A percentile compares a stretch with the other conserved stretches of the same genome.
Conservation (phyloP, 2,113 vertebrate species). For the Cromileptes altivelis region DNA sequence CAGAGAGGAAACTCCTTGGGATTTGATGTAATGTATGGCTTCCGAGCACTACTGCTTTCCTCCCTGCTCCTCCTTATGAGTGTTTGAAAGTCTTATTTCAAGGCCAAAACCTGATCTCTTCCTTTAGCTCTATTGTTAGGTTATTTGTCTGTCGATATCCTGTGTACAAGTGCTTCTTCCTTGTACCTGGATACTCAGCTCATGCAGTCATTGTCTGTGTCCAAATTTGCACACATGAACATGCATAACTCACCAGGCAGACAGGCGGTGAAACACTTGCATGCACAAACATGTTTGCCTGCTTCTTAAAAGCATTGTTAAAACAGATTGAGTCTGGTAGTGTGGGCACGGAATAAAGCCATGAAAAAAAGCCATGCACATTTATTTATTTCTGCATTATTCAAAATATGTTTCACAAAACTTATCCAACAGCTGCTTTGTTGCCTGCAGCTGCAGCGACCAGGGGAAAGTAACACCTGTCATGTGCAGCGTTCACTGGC, state of each 20-base stretch:
- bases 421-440: no score
- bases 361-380: no score
- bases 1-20: not conserved
- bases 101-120: not conserved
- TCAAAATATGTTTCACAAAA: no score
- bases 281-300: conserved; percentile 7
- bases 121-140: not conserved
- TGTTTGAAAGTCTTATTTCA: not conserved
- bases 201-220: conserved; percentile 7
- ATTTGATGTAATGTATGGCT: not conserved
- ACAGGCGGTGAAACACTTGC: conserved; percentile 10
- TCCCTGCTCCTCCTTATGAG: not conserved
- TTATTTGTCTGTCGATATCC: conserved; percentile 36
- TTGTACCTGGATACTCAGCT: not conserved
- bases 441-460: not conserved
- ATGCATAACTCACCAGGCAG: conserved; percentile 25
- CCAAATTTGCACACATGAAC: not conserved
- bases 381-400: no score
- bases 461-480: conserved; percentile 19
- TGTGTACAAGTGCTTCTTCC: conserved; percentile 72
- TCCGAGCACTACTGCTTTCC: not conserved
- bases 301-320: not conserved
- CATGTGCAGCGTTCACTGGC: not conserved
- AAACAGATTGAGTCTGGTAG: not conserved
- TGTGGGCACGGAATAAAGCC: no score